Evolutionary conservation across 2,888 invertebrate genomes (phyloP).

Genomic region (Rosalia funebris): DNA sequence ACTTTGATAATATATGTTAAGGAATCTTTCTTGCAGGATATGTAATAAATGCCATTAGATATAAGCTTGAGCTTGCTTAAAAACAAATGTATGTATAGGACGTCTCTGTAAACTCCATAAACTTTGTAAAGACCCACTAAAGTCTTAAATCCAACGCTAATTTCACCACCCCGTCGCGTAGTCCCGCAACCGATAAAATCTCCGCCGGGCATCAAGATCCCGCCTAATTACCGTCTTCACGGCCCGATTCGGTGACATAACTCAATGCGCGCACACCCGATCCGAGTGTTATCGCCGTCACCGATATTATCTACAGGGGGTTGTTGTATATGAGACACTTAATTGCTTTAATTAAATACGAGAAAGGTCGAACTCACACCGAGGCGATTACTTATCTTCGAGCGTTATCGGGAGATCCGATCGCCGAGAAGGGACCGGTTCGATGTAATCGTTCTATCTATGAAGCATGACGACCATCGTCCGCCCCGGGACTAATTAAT

Average conservation of each 20-base stretch:
- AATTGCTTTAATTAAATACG: conserved; percentile 64
- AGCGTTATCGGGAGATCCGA: conserved; percentile 59
- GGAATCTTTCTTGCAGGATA: no score
- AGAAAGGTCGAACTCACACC: conserved; percentile 62
- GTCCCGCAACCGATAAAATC: no score
- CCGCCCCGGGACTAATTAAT: conserved; percentile 57
- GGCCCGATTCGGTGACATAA: conserved; percentile 56
- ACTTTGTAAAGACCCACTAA: no score
- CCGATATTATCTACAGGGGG: conserved; percentile 59
- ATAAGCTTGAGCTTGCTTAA: no score
- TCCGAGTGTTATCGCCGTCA: conserved; percentile 57
- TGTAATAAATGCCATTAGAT: no score
- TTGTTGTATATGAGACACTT: conserved; percentile 63
- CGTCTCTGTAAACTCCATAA: no score
- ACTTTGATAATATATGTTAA: no score
- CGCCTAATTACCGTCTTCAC: conserved; percentile 55
- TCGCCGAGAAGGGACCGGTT: conserved; percentile 52
- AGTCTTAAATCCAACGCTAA: no score
- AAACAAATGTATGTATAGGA: no score
- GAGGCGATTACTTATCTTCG: conserved; percentile 59
- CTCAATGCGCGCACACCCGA: conserved; percentile 52
- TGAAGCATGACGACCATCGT: conserved; percentile 52
- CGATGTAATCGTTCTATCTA: conserved; percentile 56
- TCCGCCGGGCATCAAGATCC: conserved; percentile 54
- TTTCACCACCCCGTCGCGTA: no score